Evolutionary conservation across 2,888 invertebrate genomes (phyloP).

Genomic region (Netelia fuscicornis): DNA sequence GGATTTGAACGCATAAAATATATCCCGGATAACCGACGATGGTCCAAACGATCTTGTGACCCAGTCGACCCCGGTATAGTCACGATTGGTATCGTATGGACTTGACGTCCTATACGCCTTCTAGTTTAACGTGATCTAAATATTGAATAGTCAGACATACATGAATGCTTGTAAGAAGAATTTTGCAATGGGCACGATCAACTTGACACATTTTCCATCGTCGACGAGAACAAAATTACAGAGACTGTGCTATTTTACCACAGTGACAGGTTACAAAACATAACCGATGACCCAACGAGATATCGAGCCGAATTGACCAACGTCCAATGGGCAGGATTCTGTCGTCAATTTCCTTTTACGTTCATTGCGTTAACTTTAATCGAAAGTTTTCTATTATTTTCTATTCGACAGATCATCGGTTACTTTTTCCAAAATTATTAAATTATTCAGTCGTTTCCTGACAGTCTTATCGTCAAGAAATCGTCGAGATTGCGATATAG

Average conservation of each 20-base stretch:
- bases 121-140: neutral
- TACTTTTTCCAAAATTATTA: no score
- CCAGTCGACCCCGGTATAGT: neutral
- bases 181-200: neutral
- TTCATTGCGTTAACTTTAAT: neutral
- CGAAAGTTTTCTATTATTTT: neutral
- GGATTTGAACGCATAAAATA: constrained; percentile 17
- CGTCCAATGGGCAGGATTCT: neutral
- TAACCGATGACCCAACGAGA: neutral
- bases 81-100: neutral
- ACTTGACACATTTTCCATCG: neutral
- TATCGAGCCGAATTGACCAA: neutral
- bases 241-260: neutral
- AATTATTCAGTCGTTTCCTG: no score
- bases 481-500: no score
- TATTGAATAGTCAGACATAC: neutral
- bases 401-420: no score
- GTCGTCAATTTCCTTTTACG: neutral
- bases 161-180: neutral
- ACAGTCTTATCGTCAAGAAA: no score
- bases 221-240: neutral
- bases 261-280: neutral
- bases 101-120: constrained; percentile 1
- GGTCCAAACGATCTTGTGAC: constrained; percentile 25
- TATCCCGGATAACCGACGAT: constrained; percentile 7